phyloP scores from a whole-genome alignment of 2,888 invertebrate species.

The Tillus elongatus region DNA sequence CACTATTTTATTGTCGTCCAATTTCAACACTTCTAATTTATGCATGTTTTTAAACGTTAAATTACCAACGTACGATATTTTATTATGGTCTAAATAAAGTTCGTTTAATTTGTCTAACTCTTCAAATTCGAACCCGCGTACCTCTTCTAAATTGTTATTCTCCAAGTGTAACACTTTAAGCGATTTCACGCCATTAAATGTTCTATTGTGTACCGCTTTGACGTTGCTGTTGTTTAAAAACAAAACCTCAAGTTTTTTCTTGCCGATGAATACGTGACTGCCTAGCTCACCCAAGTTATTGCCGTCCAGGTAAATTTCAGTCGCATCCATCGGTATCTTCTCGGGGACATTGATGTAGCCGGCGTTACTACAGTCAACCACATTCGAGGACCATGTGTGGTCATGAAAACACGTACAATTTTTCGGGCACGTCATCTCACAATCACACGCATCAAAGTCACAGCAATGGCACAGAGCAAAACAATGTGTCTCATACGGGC shows the following conservation, averaged over 20 bases:
- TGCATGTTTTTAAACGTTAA: slow-evolving; percentile 67
- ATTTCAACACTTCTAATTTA: slow-evolving; percentile 59
- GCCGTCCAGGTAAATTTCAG: slow-evolving; percentile 77
- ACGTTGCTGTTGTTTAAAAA: slow-evolving; percentile 73
- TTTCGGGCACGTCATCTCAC: slow-evolving; percentile 82
- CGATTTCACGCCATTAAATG: slow-evolving; percentile 70
- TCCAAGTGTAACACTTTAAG: slow-evolving; percentile 68
- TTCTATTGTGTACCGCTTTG: slow-evolving; percentile 66
- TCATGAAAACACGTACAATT: slow-evolving; percentile 83
- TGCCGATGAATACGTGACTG: slow-evolving; percentile 79
- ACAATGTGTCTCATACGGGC: slow-evolving; percentile 73
- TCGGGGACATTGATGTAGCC: slow-evolving; percentile 67
- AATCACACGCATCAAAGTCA: slow-evolving; percentile 84
- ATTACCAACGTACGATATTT: slow-evolving; percentile 63
- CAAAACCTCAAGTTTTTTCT: slow-evolving; percentile 68
- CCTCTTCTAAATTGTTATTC: slow-evolving; percentile 60
- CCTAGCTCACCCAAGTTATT: slow-evolving; percentile 69
- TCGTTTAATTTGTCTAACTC: slow-evolving; percentile 63
- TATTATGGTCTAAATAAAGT: slow-evolving; percentile 68
- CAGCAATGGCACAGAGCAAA: slow-evolving; percentile 82
- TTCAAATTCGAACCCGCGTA: slow-evolving; percentile 72
- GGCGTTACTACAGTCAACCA: slow-evolving; percentile 72
- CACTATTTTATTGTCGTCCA: slow-evolving; percentile 70
- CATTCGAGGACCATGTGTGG: slow-evolving; percentile 75
- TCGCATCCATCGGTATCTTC: slow-evolving; percentile 81